Evolutionary conservation across 1,140 invertebrate genomes (phyloP), one percentile per base, ranked within the genome.

Genomic region (Drosophila sp.): DNA sequence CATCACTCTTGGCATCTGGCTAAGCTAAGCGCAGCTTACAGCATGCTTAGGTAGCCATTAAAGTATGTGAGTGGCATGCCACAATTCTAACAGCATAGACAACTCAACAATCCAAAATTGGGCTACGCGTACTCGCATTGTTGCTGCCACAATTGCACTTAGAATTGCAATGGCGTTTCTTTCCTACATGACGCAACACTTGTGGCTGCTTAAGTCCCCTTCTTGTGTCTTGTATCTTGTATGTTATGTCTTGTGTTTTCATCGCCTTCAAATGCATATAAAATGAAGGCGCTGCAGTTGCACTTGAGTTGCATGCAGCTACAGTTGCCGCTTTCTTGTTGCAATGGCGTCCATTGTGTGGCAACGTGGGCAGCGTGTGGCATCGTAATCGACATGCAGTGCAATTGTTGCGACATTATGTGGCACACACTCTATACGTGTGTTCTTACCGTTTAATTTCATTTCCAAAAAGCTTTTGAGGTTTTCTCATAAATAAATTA

Each of bases 61-160:
- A 51, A 36, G 51, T 56, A 69, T 87, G 82, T 79, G 82, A 67
- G 58, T 80, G 80, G 80, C 81, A 80, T 77, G 73, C 69, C 62
- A 82, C 77, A 76, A 76, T 72, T 69, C 48, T 14, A 50, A 34
- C n/a, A 27, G 21, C 4, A 38, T 45, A 59, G 45, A 58, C 34
- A 69, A 63, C 32, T 43, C 36, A 53, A 59, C 59, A 76, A 29
- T 5, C 46, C 25, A 58, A 32, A 27, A 21, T 50, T 74, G 65
- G n/a, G n/a, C n/a, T n/a, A n/a, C n/a, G n/a, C n/a, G n/a, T n/a
- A n/a, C n/a, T 56, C 29, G 13, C 48, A 14, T 21, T 51, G 53
- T 51, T 32, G 34, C 8, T 41, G 27, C 45, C 21, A 59, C 41
- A 45, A 38, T 53, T 16, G 32, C 50, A 53, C 50, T 53, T 9